These are phyloP conservation scores for Hybos culiciformis DNA, from an alignment of 2,888 invertebrate species.

Conservation along the genomic window DNA sequence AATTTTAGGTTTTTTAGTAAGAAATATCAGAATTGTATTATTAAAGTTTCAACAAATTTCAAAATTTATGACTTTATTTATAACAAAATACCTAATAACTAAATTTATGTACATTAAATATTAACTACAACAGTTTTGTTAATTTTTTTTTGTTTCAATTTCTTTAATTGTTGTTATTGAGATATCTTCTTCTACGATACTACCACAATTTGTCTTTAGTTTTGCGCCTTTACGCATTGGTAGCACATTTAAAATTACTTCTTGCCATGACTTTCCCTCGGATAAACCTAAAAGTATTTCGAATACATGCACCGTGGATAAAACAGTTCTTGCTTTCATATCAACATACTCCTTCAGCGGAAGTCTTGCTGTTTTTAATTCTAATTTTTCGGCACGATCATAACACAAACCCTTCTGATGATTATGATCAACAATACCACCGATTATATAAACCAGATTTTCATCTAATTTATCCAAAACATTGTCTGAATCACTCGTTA, in stretches of 20 bases:
- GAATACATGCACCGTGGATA: conserved; percentile 93
- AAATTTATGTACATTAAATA: no score
- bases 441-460: conserved; percentile 80
- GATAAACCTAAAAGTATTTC: conserved; percentile 63
- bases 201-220: conserved; percentile 34
- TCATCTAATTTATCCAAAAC: conserved; percentile 60
- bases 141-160: not conserved
- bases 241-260: conserved; percentile 60
- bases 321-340: conserved; percentile 84
- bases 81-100: no score
- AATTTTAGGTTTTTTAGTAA: no score
- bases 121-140: not conserved
- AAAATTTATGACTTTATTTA: no score
- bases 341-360: conserved; percentile 81
- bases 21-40: no score
- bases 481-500: conserved; percentile 89
- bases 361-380: conserved; percentile 66
- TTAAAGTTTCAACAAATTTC: no score
- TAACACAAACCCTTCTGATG: conserved; percentile 85
- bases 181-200: conserved; percentile 6
- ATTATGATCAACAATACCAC: conserved; percentile 96
- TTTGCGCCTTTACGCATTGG: conserved; percentile 64
- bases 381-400: conserved; percentile 62
- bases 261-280: conserved; percentile 67
- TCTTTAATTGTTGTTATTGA: not conserved